Percentiles rank a stretch among this genome's conserved stretches.
Evolutionary conservation across 2,797 vertebrate genomes (phyloP).

Genomic region (Typhlichthys eigenmanni): DNA sequence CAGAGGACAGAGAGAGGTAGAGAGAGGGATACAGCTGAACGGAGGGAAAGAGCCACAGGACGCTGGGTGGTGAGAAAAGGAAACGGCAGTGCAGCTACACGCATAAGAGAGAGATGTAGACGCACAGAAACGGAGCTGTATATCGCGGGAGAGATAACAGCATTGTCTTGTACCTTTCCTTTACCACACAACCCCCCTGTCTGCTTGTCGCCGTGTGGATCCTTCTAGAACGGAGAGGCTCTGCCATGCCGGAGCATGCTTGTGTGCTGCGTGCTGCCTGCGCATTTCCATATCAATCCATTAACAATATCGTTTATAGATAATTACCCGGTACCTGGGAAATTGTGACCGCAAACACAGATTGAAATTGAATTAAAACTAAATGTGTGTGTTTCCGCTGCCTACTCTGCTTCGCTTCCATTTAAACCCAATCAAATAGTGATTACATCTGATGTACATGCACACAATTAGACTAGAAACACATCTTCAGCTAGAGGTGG

Average conservation of each 20-base stretch:
- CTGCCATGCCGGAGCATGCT: conserved; percentile 26
- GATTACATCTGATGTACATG: conserved; percentile 50
- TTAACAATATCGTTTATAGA: conserved; percentile 74
- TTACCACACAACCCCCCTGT: conserved; percentile 38
- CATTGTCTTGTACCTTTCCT: conserved; percentile 58
- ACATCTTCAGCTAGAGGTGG: conserved; percentile 22
- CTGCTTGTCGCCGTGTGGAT: conserved; percentile 33
- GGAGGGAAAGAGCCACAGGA: conserved; percentile 20
- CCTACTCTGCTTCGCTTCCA: conserved; percentile 58
- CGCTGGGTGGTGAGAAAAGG: conserved; percentile 37
- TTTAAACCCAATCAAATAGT: conserved; percentile 57
- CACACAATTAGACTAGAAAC: conserved; percentile 29
- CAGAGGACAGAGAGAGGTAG: conserved; percentile 18
- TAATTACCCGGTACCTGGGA: conserved; percentile 71
- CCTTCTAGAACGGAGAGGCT: conserved; percentile 26
- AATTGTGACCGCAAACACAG: conserved; percentile 75
- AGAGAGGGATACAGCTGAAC: conserved; percentile 20
- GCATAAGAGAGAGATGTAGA: conserved; percentile 44
- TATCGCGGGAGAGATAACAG: conserved; percentile 61
- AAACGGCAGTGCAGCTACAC: conserved; percentile 42
- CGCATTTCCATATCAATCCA: conserved; percentile 73
- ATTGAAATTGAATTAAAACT: conserved; percentile 77
- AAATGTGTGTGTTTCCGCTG: conserved; percentile 56
- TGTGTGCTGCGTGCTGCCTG: conserved; percentile 53
- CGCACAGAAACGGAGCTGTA: conserved; percentile 59